These are phyloP conservation scores for Nomada ruficornis DNA, from an alignment of 2,888 invertebrate species.

Conservation along the genomic window DNA sequence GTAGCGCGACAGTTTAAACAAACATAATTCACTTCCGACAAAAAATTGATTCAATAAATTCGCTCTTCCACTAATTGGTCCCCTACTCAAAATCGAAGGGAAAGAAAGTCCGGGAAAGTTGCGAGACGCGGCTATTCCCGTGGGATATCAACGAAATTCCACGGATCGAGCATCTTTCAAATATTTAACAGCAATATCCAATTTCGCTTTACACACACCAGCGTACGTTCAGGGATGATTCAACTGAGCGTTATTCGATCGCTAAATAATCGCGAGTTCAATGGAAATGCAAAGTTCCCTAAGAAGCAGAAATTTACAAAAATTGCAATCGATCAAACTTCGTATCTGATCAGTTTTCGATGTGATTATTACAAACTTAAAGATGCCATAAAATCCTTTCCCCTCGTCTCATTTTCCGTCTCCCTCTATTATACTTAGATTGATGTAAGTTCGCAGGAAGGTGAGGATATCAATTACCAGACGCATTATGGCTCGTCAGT, in stretches of 20 bases:
- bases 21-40: no score
- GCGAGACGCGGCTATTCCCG: slow-evolving; percentile 70
- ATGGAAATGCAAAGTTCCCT: background rate
- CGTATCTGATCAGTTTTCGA: no score
- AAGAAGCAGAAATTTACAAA: background rate
- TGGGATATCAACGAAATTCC: slow-evolving; percentile 76
- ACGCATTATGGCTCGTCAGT: slow-evolving; percentile 75
- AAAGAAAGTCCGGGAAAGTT: slow-evolving; percentile 56
- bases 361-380: no score
- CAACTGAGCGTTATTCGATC: slow-evolving; percentile 51
- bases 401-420: background rate
- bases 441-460: slow-evolving; percentile 39
- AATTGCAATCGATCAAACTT: no score
- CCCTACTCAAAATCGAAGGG: slow-evolving; percentile 60
- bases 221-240: slow-evolving; percentile 53
- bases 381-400: no score
- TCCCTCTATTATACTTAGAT: slow-evolving; percentile 1
- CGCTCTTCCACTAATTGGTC: slow-evolving; percentile 70
- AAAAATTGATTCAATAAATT: no score
- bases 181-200: slow-evolving; percentile 81
- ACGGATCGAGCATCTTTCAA: slow-evolving; percentile 76
- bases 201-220: slow-evolving; percentile 73
- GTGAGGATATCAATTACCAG: slow-evolving; percentile 41
- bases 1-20: no score
- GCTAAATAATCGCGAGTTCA: background rate